These are phyloP conservation scores for Cetoscarus ocellatus DNA, from an alignment of 2,797 vertebrate species.

Conservation along the genomic window DNA sequence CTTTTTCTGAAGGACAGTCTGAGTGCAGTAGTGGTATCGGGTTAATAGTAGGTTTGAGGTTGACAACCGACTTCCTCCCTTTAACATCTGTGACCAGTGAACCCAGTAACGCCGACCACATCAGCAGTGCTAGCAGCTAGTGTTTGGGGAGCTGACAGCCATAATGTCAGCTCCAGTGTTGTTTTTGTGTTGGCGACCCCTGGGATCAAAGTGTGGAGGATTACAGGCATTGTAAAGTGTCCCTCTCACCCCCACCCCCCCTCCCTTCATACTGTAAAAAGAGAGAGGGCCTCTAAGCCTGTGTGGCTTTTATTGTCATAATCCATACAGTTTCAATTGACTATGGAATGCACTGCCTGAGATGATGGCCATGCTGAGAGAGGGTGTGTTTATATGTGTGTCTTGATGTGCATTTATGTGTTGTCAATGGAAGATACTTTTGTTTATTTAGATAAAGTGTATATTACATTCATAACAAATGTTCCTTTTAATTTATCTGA, in stretches of 20 bases:
- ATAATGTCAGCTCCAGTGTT: slow-evolving; percentile 51
- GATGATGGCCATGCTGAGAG: slow-evolving; percentile 4
- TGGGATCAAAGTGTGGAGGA: slow-evolving; percentile 69
- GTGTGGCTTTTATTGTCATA: slow-evolving; percentile 68
- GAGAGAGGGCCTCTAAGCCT: slow-evolving; percentile 56
- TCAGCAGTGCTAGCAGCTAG: slow-evolving; percentile 1
- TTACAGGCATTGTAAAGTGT: slow-evolving; percentile 68
- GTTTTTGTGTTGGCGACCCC: slow-evolving; percentile 61
- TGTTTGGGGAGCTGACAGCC: slow-evolving; percentile 8
- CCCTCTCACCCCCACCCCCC: slow-evolving; percentile 26
- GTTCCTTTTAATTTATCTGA: too few relatives aligned
- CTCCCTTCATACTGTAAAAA: slow-evolving; percentile 30
- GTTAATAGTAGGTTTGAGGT: neutral
- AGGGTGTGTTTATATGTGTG: slow-evolving; percentile 13
- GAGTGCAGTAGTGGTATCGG: neutral
- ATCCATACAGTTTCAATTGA: slow-evolving; percentile 74
- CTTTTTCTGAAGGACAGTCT: neutral
- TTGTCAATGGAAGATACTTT: too few relatives aligned
- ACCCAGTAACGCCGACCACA: neutral
- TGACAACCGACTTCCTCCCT: neutral
- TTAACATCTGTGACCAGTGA: slow-evolving; percentile 55
- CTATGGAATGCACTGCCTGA: slow-evolving; percentile 61
- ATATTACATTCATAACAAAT: too few relatives aligned
- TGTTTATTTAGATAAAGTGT: too few relatives aligned
- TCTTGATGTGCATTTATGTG: slow-evolving; percentile 12